Percentiles rank a stretch among this genome's conserved stretches.
phyloP scores from a whole-genome alignment of 1,140 invertebrate genomes.

The Acromyrmex heyeri region DNA sequence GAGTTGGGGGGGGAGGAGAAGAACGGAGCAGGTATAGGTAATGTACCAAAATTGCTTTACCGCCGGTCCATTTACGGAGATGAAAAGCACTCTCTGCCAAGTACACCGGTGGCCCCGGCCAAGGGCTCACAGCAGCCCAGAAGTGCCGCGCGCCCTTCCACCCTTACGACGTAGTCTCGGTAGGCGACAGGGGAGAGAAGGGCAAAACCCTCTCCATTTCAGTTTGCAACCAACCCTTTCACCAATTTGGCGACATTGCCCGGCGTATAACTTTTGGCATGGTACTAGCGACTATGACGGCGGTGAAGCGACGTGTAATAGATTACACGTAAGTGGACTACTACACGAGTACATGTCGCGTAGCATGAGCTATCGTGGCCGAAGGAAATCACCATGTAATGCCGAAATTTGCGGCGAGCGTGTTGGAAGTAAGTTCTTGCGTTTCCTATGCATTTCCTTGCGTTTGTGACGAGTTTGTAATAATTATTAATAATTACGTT shows the following conservation, averaged over 20 bases:
- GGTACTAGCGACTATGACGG: slow-evolving; percentile 69
- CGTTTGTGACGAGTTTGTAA: not conserved
- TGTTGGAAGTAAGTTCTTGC: slow-evolving; percentile 9
- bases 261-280: slow-evolving; percentile 70
- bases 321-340: slow-evolving; percentile 61
- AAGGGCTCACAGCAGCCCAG: slow-evolving; percentile 76
- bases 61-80: slow-evolving; percentile 85
- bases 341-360: slow-evolving; percentile 51
- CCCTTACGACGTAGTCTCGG: slow-evolving; percentile 67
- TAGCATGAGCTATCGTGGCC: slow-evolving; percentile 28
- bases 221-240: slow-evolving; percentile 80
- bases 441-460: slow-evolving; percentile 10
- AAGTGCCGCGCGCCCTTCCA: slow-evolving; percentile 78
- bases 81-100: slow-evolving; percentile 86
- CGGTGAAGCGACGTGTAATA: slow-evolving; percentile 54
- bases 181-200: slow-evolving; percentile 9
- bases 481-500: not conserved
- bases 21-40: slow-evolving; percentile 82
- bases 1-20: slow-evolving; percentile 22
- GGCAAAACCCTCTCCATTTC: slow-evolving; percentile 77
- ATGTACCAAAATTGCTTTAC: slow-evolving; percentile 86
- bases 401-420: slow-evolving; percentile 39
- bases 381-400: slow-evolving; percentile 33
- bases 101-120: slow-evolving; percentile 82
- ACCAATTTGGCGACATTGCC: slow-evolving; percentile 80